Evolutionary conservation across 2,113 vertebrate genomes (phyloP).

Genomic region (Rhinoptilus africanus): DNA sequence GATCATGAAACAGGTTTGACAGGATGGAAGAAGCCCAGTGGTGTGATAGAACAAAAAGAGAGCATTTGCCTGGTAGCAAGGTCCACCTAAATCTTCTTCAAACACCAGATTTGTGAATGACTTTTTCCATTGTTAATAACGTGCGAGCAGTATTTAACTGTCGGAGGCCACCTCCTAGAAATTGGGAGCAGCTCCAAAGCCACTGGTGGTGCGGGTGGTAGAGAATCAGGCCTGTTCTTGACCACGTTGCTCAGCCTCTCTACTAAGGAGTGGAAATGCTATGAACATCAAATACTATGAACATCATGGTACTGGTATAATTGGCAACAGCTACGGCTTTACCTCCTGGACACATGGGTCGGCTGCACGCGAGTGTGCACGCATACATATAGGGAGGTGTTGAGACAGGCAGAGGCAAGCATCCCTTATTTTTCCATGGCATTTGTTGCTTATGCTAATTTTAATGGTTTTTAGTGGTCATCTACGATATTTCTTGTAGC

Average conservation of each 20-base stretch:
- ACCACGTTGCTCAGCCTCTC: neutral
- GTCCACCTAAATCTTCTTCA: neutral
- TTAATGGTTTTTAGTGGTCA: neutral
- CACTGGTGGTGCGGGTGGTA: neutral
- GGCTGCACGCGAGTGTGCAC: neutral
- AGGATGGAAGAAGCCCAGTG: neutral
- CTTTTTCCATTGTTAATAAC: neutral
- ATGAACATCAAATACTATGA: neutral
- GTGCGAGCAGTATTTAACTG: neutral
- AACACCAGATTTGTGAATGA: neutral
- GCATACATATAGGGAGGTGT: neutral
- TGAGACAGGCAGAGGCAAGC: neutral
- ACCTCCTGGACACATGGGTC: neutral
- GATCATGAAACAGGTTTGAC: conserved; percentile 54
- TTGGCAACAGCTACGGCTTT: neutral
- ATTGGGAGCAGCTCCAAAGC: neutral
- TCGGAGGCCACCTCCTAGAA: neutral
- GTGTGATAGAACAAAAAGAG: conserved; percentile 41
- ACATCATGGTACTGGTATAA: neutral
- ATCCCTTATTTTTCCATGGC: neutral
- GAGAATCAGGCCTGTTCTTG: neutral
- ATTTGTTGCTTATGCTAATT: conserved; percentile 18
- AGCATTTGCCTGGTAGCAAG: neutral
- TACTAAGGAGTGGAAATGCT: neutral
- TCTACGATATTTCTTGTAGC: neutral